Conservation (phyloP, 2,797 vertebrate species). For the Microctenopoma stevenorrisi region DNA sequence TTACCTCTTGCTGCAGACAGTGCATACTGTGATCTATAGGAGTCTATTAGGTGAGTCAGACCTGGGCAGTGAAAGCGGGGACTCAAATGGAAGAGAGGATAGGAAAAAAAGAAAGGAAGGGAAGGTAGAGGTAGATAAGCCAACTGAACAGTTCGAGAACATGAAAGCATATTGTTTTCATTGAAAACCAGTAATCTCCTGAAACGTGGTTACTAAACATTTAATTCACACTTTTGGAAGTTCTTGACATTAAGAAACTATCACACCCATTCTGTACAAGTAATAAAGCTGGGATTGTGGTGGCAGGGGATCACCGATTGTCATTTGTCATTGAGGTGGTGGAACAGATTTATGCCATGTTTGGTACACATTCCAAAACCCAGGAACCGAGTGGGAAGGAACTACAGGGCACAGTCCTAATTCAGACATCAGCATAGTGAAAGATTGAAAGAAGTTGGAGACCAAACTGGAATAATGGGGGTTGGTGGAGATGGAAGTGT, state of each 20-base stretch:
- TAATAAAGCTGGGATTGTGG: too few species aligned
- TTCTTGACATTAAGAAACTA: constrained; percentile 7
- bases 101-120: background rate
- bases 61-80: background rate
- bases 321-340: too few species aligned
- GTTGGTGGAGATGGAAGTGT: constrained; percentile 9
- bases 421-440: background rate
- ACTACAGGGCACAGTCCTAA: too few species aligned
- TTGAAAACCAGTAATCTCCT: background rate
- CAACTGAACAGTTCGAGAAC: background rate
- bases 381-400: too few species aligned
- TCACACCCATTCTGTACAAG: too few species aligned
- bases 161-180: constrained; percentile 11
- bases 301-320: too few species aligned
- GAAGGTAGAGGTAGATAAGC: background rate
- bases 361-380: too few species aligned
- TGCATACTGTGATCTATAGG: constrained; percentile 19
- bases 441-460: constrained; percentile 2
- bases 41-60: constrained; percentile 24
- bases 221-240: constrained; percentile 16
- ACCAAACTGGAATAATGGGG: constrained; percentile 16
- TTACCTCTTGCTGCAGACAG: constrained; percentile 16
- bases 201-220: constrained; percentile 14
- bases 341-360: too few species aligned
- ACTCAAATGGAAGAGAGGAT: background rate